Evolutionary conservation across 2,113 vertebrate genomes (phyloP), one percentile per base, ranked within the genome.

Genomic region (Triplophysa tibetana): DNA sequence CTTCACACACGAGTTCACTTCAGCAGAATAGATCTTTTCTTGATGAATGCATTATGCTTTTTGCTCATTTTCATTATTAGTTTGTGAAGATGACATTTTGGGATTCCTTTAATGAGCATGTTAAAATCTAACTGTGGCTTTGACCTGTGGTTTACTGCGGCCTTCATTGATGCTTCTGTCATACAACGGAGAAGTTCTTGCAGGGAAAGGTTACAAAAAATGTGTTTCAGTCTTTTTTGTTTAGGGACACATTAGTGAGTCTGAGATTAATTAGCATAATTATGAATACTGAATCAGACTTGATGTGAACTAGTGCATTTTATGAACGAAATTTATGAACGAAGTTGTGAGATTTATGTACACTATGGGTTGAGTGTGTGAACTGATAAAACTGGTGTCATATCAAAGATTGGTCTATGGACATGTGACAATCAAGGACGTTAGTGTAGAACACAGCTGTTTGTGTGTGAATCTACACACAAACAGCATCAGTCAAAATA

Each of bases 381-480:
- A 70, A 70, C 19, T 10, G 9, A 21, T 43, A 61, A 56, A 17
- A 16, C 14, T 5, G 23, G 12, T 60, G 12, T 38, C 48, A 38
- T 14, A 23, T 21, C 54, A 58, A n/a, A 48, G 29, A 48, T 16
- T 4, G 41, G n/a, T 16, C 19, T 65, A 54, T 38, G 26, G 74
- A 19, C 43, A 76, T 65, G 74, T 77, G 61, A 65, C 45, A 65
- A 77, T 43, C 74, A 76, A 76, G 61, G 62, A 54, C 74, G 52
- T 3, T 7, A 65, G 24, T 52, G 17, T 52, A n/a, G 61, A 75
- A 48, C 72, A 50, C 43, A 65, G 74, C 61, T 76, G 17, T 76
- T 13, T 60, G 14, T 52, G 45, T 56, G 54, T n/a, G 54, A 8
- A 52, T 52, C 50, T 52, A 52, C 50, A 52, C 50, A 52, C 50